Base-by-base conservation (phyloP, 2,888 invertebrate genomes). In the Meloe dianella region DNA sequence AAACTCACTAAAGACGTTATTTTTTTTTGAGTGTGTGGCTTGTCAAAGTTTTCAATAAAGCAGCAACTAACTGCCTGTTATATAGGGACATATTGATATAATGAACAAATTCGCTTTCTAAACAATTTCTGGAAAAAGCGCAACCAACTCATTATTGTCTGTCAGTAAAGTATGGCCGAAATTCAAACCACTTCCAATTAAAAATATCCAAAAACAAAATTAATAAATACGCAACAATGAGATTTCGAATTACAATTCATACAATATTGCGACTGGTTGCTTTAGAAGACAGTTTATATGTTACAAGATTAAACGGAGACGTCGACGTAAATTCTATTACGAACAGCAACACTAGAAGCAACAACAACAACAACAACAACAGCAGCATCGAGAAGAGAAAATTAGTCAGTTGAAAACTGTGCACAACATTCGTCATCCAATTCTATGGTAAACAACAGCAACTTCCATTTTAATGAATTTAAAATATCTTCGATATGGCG, bases 251-350 rank as follows among this genome's bases (percentile, higher is more conserved):
- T 14, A 54, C 6, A 54, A 10, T 24, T 24, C 47, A 8, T 47
- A n/a, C 9, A 20, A 9, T 20, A 47, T 20, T 20, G 20, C 47
- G 20, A 47, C 20, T 47, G 20, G 47, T 20, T 47, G 47, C 47
- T 9, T 3, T 20, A 35, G 5, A 41, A n/a, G n/a, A 17, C 41
- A 17, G 5, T 17, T n/a, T 54, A 54, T 12, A 54, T 54, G 14
- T 54, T 54, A 22, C 1, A 20, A 54, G 24, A 54, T 54, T 54
- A 54, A 54, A 54, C 12, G 47, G 22, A 47, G 47, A 47, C 10
- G 47, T 47, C 14, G 54, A 24, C 54, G 54, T 54, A 54, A 54
- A 54, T 54, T 54, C 54, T 24, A 54, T 54, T 54, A 54, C 24
- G 14, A 24, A 24, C 12, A 24, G 24, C 4, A 17, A 17, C 10